These are phyloP conservation scores for Dendropsophus ebraccatus DNA, from an alignment of 2,113 vertebrate genomes.

Conservation along the genomic window DNA sequence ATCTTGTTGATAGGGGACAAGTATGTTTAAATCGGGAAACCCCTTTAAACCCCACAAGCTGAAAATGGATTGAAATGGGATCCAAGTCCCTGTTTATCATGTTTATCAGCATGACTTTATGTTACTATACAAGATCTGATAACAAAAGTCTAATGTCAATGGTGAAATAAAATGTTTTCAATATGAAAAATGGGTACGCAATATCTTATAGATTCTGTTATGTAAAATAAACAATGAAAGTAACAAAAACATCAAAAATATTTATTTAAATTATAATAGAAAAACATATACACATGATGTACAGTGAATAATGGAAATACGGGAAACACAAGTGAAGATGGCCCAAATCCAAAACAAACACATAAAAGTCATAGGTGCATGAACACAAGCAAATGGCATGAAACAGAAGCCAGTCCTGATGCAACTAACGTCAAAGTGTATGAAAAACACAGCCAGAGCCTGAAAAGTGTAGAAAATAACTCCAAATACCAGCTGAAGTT, in stretches of 20 bases:
- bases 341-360: not conserved
- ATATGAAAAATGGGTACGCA: not conserved
- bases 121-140: not conserved
- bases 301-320: conserved; percentile 76
- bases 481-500: conserved; percentile 34
- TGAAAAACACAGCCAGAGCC: not conserved
- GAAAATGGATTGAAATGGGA: no score
- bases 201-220: not conserved
- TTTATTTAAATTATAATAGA: conserved; percentile 83
- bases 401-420: conserved; percentile 15
- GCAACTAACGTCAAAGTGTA: not conserved
- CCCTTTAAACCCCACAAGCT: no score
- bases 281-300: conserved; percentile 72
- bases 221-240: conserved; percentile 63
- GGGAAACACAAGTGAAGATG: conserved; percentile 67
- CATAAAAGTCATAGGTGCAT: conserved; percentile 3
- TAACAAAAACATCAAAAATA: conserved; percentile 78
- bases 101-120: no score
- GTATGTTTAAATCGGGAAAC: no score
- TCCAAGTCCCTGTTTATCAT: no score
- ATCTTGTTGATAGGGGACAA: no score
- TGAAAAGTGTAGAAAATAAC: not conserved
- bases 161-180: not conserved
- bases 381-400: conserved; percentile 16
- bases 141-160: not conserved